Conservation (phyloP, 35 echinoderm and acorn worm species). For the Nesometra sesokonis region DNA sequence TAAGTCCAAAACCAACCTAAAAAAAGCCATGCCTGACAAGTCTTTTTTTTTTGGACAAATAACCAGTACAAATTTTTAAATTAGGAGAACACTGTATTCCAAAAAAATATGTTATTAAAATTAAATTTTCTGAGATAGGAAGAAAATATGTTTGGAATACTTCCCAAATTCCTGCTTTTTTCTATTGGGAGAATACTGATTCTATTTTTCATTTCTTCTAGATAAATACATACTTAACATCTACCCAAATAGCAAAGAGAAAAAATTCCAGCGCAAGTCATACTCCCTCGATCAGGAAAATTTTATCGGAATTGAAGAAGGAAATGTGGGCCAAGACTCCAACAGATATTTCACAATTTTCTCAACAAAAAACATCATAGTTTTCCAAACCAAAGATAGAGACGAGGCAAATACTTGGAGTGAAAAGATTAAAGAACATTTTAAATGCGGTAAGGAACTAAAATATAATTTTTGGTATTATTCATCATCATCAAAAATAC, state of each 20-base stretch:
- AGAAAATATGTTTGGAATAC: no score
- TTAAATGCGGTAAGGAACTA: not conserved
- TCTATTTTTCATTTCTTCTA: not conserved
- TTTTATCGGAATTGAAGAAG: not conserved
- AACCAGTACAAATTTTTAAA: no score
- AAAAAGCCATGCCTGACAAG: no score
- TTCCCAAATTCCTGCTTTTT: no score
- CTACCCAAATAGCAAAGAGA: not conserved
- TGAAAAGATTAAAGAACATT: not conserved
- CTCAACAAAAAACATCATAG: not conserved
- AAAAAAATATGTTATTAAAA: no score
- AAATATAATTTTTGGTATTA: not conserved
- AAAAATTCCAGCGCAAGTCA: not conserved
- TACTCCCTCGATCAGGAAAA: not conserved
- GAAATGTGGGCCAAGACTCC: not conserved
- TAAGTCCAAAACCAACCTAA: no score
- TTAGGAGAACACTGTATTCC: no score
- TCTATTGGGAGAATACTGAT: no score
- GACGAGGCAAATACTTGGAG: not conserved
- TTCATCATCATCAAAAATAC: no score
- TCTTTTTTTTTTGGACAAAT: no score
- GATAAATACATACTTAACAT: not conserved
- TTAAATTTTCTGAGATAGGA: no score
- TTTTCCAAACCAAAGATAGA: not conserved
- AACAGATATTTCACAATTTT: not conserved